Percentiles rank a stretch among this genome's conserved stretches.
phyloP scores from a whole-genome alignment of 1,140 invertebrate genomes.

The Euura lappo region DNA sequence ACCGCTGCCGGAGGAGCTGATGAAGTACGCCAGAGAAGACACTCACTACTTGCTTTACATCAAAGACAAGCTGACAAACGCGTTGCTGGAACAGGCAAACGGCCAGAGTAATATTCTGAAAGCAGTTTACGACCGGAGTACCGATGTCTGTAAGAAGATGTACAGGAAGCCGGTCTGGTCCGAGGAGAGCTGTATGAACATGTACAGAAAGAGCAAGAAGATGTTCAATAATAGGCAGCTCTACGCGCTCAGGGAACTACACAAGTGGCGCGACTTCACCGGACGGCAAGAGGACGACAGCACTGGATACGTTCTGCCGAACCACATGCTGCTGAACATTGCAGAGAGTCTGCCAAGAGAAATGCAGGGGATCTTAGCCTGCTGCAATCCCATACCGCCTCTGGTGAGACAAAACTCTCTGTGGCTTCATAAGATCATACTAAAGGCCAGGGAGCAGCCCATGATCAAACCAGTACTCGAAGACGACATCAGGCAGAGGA shows the following conservation, averaged over 20 bases:
- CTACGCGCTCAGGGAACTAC: conserved; percentile 82
- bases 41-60: conserved; percentile 96
- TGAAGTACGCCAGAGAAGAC: conserved; percentile 91
- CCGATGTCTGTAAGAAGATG: conserved; percentile 75
- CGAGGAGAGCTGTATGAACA: conserved; percentile 74
- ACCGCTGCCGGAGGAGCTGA: conserved; percentile 83
- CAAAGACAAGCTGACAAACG: conserved; percentile 82
- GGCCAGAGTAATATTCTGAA: conserved; percentile 73
- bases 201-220: conserved; percentile 81
- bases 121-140: conserved; percentile 75
- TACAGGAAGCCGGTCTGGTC: conserved; percentile 83
- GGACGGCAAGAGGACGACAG: conserved; percentile 94
- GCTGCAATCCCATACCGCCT: conserved; percentile 92
- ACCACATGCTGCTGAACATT: conserved; percentile 94
- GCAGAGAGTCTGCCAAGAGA: conserved; percentile 91
- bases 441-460: conserved; percentile 77
- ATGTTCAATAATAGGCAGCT: conserved; percentile 87
- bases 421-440: conserved; percentile 77
- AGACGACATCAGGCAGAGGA: conserved; percentile 56
- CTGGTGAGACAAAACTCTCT: conserved; percentile 80
- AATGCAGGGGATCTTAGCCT: conserved; percentile 91
- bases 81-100: conserved; percentile 76
- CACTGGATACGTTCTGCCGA: conserved; percentile 87
- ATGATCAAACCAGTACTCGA: conserved; percentile 67
- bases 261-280: conserved; percentile 85